Base-by-base conservation (phyloP, 2,113 vertebrate genomes). In the Ardeotis arabs region DNA sequence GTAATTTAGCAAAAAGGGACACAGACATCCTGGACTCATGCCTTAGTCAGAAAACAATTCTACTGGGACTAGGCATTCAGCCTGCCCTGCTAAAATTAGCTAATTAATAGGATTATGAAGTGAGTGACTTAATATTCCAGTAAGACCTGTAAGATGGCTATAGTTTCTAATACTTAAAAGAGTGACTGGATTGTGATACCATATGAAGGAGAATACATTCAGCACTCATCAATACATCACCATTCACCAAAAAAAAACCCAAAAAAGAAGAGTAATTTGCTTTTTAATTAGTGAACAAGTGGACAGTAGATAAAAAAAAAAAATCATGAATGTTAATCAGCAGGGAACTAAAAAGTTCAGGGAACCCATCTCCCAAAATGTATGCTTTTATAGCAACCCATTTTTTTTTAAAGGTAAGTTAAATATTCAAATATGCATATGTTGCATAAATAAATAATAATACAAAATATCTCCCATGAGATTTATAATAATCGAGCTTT, bases 101-200 rank as follows among this genome's bases (percentile, higher is more conserved):
- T 76, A 66, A 82, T 82, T 91, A 87, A 83, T n/a, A 59, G 31
- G 58, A 83, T 87, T 91, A 85, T 59, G 28, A 91, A 95, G 70
- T 55, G 47, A 82, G 37, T 74, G 44, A 87, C 15, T 59, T 78
- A 74, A 64, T 86, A 68, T 67, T 87, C 49, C 39, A 58, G 33
- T 49, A 94, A 78, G 27, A 68, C 21, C 39, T 75, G n/a, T 78
- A 89, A 87, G 31, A 84, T 50, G 33, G 8, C 41, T 78, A 20
- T 37, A 49, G 29, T 72, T 94, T 81, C 33, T 64, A 87, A 56
- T 10, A 49, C 52, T 33, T 91, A 35, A 56, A 67, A 81, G 68
- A 28, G 18, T 45, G 29, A 27, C 59, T 72, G 52, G 15, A 56
- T 56, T 84, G 8, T 78, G 56, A 72, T 44, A 55, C 8, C 2